Evolutionary conservation across 2,113 vertebrate genomes (phyloP).

Genomic region (Erinaceus europaeus): DNA sequence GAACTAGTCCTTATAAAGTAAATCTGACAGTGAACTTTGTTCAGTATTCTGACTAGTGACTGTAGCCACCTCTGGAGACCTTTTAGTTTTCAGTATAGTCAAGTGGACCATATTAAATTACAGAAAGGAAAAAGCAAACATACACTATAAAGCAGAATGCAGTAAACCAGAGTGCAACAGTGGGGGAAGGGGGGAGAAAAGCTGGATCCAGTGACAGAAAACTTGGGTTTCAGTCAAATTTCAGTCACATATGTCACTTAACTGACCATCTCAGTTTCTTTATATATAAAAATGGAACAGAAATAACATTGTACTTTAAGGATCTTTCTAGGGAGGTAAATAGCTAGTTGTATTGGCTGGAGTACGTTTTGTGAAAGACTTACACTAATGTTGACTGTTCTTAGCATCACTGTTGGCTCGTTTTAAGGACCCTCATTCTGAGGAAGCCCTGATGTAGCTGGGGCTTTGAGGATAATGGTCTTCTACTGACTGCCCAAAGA

Average conservation of each 20-base stretch:
- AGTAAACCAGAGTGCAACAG: not conserved
- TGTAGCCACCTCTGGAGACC: not conserved
- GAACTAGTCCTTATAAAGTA: not conserved
- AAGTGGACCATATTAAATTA: conserved; percentile 16
- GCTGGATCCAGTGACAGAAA: not conserved
- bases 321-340: not conserved
- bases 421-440: not conserved
- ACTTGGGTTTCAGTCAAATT: not conserved
- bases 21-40: conserved; percentile 35
- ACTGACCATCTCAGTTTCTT: not conserved
- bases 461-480: not conserved
- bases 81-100: not conserved
- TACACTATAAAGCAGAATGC: not conserved
- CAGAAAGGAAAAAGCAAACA: not conserved
- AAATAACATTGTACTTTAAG: not conserved
- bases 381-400: not conserved
- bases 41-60: not conserved
- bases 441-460: not conserved
- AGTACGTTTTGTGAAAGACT: not conserved
- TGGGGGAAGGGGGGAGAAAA: not conserved
- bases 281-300: not conserved
- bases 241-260: not conserved
- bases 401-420: not conserved
- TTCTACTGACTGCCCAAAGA: not conserved
- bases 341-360: not conserved